Percentiles rank a stretch among this genome's conserved stretches.
phyloP scores from a whole-genome alignment of 1,140 invertebrate species.

The Leptoteleia sp. region DNA sequence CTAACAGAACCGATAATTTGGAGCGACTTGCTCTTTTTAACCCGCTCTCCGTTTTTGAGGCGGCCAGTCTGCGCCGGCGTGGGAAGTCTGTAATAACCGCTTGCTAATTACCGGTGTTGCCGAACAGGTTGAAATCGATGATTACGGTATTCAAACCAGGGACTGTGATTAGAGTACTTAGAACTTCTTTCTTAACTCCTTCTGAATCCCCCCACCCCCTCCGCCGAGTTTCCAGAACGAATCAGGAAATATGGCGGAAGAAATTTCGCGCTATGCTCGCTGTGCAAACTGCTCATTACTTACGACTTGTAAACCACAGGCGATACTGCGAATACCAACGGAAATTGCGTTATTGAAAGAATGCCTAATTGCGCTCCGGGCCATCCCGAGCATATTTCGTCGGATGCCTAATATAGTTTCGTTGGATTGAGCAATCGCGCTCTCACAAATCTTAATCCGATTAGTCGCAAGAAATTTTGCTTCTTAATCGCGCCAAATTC shows the following conservation, averaged over 20 bases:
- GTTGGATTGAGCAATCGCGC: slow-evolving; percentile 7
- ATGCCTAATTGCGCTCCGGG: background rate
- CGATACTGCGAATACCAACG: background rate
- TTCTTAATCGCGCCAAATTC: slow-evolving; percentile 43
- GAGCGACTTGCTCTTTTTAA: slow-evolving; percentile 50
- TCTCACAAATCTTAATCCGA: slow-evolving; percentile 25
- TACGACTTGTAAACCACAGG: background rate
- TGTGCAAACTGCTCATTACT: slow-evolving; percentile 24
- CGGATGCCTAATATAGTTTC: background rate
- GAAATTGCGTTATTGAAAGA: background rate
- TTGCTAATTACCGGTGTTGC: slow-evolving; percentile 60
- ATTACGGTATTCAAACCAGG: slow-evolving; percentile 65
- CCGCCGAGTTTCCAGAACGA: slow-evolving; percentile 42
- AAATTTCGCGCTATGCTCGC: slow-evolving; percentile 21
- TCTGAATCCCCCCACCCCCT: slow-evolving; percentile 16
- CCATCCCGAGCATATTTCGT: background rate
- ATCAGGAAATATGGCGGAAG: slow-evolving; percentile 37
- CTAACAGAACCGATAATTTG: slow-evolving; percentile 64
- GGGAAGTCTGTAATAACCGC: slow-evolving; percentile 62
- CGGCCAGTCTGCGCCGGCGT: slow-evolving; percentile 48
- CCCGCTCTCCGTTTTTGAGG: slow-evolving; percentile 46
- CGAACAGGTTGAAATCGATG: slow-evolving; percentile 66
- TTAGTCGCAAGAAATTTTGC: slow-evolving; percentile 32
- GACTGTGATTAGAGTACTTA: slow-evolving; percentile 62
- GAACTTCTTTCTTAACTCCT: slow-evolving; percentile 47